phyloP scores from a whole-genome alignment of 2,888 invertebrate genomes.

The Yponomeuta sedellus region DNA sequence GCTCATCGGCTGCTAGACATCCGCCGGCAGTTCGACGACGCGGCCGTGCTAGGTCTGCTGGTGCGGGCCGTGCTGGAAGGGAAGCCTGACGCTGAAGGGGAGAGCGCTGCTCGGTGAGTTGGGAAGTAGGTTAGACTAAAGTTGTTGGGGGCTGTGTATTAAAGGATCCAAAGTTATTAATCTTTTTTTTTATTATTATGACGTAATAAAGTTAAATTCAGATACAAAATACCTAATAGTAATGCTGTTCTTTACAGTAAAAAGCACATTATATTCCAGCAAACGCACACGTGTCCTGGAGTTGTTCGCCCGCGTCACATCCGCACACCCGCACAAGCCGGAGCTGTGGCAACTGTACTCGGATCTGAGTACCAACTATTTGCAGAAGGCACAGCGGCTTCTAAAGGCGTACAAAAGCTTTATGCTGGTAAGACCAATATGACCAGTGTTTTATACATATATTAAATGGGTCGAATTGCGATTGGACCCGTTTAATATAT shows the following conservation, averaged over 20 bases:
- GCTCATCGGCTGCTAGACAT: conserved; percentile 91
- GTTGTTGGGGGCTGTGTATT: no score
- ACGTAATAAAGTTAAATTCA: no score
- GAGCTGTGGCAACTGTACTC: conserved; percentile 91
- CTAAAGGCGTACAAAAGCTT: conserved; percentile 86
- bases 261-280: conserved; percentile 27
- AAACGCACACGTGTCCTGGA: conserved; percentile 77
- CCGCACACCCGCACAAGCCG: conserved; percentile 81
- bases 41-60: conserved; percentile 83
- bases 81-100: conserved; percentile 77
- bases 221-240: no score
- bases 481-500: no score
- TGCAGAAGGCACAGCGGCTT: conserved; percentile 81
- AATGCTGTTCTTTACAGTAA: background rate
- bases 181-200: no score
- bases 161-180: no score
- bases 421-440: conserved; percentile 68
- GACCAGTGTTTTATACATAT: no score
- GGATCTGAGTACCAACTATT: conserved; percentile 77
- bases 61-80: conserved; percentile 82
- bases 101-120: conserved; percentile 55
- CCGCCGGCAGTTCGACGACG: conserved; percentile 86
- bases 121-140: no score
- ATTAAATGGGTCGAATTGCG: no score
- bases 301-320: conserved; percentile 84